Percentiles rank a stretch among this genome's conserved stretches.
Evolutionary conservation across 2,888 invertebrate species (phyloP).

Genomic region (Athalia cordata): DNA sequence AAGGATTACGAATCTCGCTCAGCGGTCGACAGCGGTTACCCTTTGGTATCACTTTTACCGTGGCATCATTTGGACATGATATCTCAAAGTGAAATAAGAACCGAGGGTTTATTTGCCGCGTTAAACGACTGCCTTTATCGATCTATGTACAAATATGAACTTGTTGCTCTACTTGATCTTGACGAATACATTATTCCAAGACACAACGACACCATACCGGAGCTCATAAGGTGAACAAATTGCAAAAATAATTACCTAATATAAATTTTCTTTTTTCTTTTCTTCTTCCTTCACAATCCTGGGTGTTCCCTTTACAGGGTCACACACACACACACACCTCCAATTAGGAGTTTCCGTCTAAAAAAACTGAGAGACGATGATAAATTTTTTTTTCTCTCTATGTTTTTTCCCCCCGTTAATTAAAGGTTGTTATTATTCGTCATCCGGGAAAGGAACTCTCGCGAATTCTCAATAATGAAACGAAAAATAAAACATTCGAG

Average conservation of each 20-base stretch:
- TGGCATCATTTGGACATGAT: conserved; percentile 89
- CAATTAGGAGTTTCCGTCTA: too few relatives aligned
- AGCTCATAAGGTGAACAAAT: conserved; percentile 79
- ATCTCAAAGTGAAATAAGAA: conserved; percentile 93
- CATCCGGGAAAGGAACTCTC: too few relatives aligned
- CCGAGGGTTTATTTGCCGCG: conserved; percentile 93
- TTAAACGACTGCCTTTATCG: conserved; percentile 95
- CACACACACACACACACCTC: too few relatives aligned
- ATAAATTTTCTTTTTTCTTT: background rate
- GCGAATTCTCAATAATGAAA: too few relatives aligned
- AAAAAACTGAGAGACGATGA: too few relatives aligned
- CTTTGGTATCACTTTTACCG: conserved; percentile 83
- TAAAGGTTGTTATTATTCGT: too few relatives aligned
- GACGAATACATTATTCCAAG: conserved; percentile 93
- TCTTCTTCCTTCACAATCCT: background rate
- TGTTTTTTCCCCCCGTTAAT: too few relatives aligned
- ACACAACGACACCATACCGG: conserved; percentile 84
- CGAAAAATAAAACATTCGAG: too few relatives aligned
- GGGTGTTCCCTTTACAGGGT: too few relatives aligned
- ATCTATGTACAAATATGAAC: conserved; percentile 89
- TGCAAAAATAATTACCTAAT: background rate
- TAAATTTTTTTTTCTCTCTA: too few relatives aligned
- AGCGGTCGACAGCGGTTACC: conserved; percentile 70
- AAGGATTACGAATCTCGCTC: conserved; percentile 78
- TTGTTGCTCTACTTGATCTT: conserved; percentile 89